A percentile compares a stretch with the other conserved stretches of the same genome.
phyloP scores from a whole-genome alignment of 1,140 invertebrate genomes.

The Brachionus sp. region DNA sequence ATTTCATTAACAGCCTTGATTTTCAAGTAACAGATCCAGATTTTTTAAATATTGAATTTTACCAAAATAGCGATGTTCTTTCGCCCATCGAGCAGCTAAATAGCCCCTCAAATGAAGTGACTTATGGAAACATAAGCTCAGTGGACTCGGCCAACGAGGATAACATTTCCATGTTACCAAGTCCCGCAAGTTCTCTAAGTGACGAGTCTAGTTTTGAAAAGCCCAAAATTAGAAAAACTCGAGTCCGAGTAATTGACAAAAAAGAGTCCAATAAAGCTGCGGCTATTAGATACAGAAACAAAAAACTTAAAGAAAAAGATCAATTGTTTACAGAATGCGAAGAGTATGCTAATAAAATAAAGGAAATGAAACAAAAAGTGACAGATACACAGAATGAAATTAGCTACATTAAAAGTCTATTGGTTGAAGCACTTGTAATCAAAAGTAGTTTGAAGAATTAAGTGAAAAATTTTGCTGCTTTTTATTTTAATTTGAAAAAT shows the following conservation, averaged over 20 bases:
- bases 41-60: background rate
- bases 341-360: constrained; percentile 9
- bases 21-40: background rate
- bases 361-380: constrained; percentile 18
- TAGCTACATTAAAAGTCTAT: constrained; percentile 39
- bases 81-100: background rate
- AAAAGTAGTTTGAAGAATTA: constrained; percentile 7
- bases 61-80: background rate
- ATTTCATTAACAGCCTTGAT: background rate
- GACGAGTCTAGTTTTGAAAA: constrained; percentile 6
- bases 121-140: background rate
- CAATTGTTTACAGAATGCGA: constrained; percentile 29
- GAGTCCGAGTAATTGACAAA: constrained; percentile 5
- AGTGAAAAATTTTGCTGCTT: background rate
- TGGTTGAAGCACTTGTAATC: constrained; percentile 20
- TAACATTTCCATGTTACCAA: background rate
- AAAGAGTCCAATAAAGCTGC: constrained; percentile 42
- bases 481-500: background rate
- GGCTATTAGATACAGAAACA: constrained; percentile 9
- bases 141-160: background rate
- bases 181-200: background rate
- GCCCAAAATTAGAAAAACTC: background rate
- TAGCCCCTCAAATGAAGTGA: constrained; percentile 18
- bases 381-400: constrained; percentile 5
- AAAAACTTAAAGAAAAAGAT: constrained; percentile 40